These are phyloP conservation scores for Drosophila kanapiae DNA, from an alignment of 1,140 invertebrate genomes.

Conservation along the genomic window DNA sequence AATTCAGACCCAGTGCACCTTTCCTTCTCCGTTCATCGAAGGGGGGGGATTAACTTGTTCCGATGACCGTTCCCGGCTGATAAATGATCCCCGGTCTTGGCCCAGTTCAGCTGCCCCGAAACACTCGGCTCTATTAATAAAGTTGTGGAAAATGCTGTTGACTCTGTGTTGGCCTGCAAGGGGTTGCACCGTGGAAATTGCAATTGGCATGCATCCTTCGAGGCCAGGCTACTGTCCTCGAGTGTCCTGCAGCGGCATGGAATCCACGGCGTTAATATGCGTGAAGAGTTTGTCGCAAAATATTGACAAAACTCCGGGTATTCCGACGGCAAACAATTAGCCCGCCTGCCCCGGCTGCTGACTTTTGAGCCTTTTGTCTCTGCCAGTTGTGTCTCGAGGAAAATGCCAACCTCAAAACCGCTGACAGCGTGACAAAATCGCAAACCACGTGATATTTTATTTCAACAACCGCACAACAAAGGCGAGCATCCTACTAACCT, in stretches of 20 bases:
- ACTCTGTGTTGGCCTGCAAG: constrained; percentile 17
- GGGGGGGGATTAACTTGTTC: constrained; percentile 70
- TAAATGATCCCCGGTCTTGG: constrained; percentile 53
- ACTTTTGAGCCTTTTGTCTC: constrained; percentile 19
- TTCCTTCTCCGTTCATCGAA: constrained; percentile 5
- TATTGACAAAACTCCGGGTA: constrained; percentile 80
- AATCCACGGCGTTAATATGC: constrained; percentile 53
- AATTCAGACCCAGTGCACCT: constrained; percentile 63
- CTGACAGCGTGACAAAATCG: constrained; percentile 85
- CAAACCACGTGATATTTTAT: constrained; percentile 85
- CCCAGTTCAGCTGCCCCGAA: constrained; percentile 56
- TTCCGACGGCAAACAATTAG: constrained; percentile 62
- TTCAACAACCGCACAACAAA: constrained; percentile 74
- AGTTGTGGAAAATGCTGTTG: constrained; percentile 58
- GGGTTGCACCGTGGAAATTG: constrained; percentile 74
- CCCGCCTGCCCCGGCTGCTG: constrained; percentile 41
- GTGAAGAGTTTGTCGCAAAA: constrained; percentile 79
- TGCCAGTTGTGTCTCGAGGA: constrained; percentile 16
- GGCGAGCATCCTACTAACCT: constrained; percentile 10
- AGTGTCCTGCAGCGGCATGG: constrained; percentile 9
- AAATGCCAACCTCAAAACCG: constrained; percentile 68
- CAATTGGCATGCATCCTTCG: constrained; percentile 67
- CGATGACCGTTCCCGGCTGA: constrained; percentile 51
- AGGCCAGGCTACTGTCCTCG: constrained; percentile 40
- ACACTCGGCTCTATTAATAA: constrained; percentile 60